A percentile compares a stretch with the other conserved stretches of the same genome.
These are phyloP conservation scores for Labia minor DNA, from an alignment of 2,888 invertebrate genomes.

Conservation along the genomic window DNA sequence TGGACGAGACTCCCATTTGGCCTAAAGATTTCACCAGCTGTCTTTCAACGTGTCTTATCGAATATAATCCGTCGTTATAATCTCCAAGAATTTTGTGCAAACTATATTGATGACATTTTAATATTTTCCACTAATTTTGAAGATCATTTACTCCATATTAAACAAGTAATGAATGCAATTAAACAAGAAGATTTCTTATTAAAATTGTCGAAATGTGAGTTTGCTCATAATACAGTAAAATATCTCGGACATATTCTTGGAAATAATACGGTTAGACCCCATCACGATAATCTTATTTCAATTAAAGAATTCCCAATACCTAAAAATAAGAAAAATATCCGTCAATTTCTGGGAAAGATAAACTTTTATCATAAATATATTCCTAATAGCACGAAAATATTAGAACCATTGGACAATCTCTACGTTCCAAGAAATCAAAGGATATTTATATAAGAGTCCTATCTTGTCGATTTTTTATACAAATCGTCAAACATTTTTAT, in stretches of 20 bases:
- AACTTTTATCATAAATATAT: no score
- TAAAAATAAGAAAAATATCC: not conserved
- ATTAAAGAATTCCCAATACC: not conserved
- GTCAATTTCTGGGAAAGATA: not conserved
- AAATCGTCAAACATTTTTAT: not conserved
- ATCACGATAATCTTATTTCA: not conserved
- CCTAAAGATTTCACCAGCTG: no score
- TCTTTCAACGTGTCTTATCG: conserved; percentile 30
- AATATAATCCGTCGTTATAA: not conserved
- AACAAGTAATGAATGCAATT: not conserved
- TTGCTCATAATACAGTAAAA: not conserved
- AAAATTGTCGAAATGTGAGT: not conserved
- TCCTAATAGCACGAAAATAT: no score
- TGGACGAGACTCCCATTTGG: no score
- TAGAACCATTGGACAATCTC: no score
- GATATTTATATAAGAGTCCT: no score
- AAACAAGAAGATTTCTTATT: not conserved
- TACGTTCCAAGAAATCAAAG: no score
- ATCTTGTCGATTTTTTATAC: no score
- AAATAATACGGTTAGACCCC: not conserved
- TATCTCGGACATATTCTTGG: not conserved
- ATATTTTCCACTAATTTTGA: no score
- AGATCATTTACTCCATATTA: not conserved
- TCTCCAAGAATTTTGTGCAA: not conserved
- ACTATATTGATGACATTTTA: no score